Evolutionary conservation across 2,888 invertebrate genomes (phyloP).

Genomic region (Stomorhina lunata): DNA sequence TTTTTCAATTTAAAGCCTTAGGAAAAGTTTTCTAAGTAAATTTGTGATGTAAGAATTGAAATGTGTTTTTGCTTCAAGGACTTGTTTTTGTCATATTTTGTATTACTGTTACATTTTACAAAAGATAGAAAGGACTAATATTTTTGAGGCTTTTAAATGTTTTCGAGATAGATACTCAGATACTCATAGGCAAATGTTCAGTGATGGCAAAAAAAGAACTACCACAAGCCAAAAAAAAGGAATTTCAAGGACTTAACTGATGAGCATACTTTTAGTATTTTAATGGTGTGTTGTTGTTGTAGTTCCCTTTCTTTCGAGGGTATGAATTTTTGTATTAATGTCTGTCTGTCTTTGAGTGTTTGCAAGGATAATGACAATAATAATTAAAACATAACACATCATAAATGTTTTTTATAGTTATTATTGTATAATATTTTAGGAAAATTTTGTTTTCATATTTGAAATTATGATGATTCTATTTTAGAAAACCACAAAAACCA

Average conservation of each 20-base stretch:
- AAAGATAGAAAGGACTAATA: conserved; percentile 39
- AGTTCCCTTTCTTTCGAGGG: too few relatives aligned
- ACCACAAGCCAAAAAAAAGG: background rate
- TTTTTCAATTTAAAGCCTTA: too few relatives aligned
- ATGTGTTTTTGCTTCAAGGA: too few relatives aligned
- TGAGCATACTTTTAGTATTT: conserved; percentile 28
- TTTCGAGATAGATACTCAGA: conserved; percentile 2
- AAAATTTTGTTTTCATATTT: background rate
- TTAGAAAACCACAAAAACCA: background rate
- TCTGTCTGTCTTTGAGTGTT: background rate
- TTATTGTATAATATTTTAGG: background rate
- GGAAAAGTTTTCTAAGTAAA: background rate
- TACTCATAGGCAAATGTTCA: too few relatives aligned
- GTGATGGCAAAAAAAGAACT: background rate
- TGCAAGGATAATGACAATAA: conserved; percentile 36
- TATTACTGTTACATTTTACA: conserved; percentile 31
- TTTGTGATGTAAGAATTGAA: too few relatives aligned
- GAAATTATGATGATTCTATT: background rate
- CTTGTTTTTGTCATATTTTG: conserved; percentile 4
- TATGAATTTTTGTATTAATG: too few relatives aligned
- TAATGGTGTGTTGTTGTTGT: background rate
- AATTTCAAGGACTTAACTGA: conserved; percentile 38
- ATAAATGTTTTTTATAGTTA: conserved; percentile 51
- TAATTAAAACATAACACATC: conserved; percentile 62
- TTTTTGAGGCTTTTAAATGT: conserved; percentile 8